Conservation (phyloP, 2,888 invertebrate species). For the Podotricha telesiphe region DNA sequence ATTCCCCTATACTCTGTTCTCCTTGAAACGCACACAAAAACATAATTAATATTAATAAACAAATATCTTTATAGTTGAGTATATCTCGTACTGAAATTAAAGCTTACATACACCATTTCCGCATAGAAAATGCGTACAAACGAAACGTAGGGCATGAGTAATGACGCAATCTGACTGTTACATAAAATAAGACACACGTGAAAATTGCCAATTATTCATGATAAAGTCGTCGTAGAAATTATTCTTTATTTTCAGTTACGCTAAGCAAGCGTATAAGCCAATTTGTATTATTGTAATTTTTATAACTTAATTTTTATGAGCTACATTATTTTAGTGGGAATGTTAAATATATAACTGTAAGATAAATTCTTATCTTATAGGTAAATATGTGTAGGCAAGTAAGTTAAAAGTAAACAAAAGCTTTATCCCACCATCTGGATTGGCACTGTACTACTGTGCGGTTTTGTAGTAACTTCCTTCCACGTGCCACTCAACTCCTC, state of each 20-base stretch:
- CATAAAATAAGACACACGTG: slow-evolving; percentile 76
- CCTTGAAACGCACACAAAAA: neutral
- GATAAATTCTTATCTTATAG: neutral
- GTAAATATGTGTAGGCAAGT: too few species aligned
- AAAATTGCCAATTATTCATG: slow-evolving; percentile 82
- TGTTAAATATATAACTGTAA: neutral
- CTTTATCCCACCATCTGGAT: too few species aligned
- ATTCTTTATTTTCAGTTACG: slow-evolving; percentile 52
- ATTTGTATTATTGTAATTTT: slow-evolving; percentile 29
- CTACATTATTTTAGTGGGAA: neutral
- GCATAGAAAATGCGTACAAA: slow-evolving; percentile 70
- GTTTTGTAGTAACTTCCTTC: too few species aligned
- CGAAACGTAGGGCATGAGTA: slow-evolving; percentile 71
- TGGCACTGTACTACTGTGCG: too few species aligned
- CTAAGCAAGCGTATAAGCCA: slow-evolving; percentile 26
- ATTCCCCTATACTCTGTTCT: neutral
- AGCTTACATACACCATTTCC: slow-evolving; percentile 60
- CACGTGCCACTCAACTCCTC: too few species aligned
- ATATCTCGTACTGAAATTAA: slow-evolving; percentile 34
- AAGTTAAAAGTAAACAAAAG: too few species aligned
- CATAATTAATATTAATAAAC: slow-evolving; percentile 7
- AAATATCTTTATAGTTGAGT: slow-evolving; percentile 12
- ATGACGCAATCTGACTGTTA: slow-evolving; percentile 76
- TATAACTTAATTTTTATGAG: slow-evolving; percentile 12
- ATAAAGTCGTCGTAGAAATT: slow-evolving; percentile 64